A percentile compares a stretch with the other conserved stretches of the same genome.
These are phyloP conservation scores for Sinelater perroti DNA, from an alignment of 2,888 invertebrate species.

Conservation along the genomic window DNA sequence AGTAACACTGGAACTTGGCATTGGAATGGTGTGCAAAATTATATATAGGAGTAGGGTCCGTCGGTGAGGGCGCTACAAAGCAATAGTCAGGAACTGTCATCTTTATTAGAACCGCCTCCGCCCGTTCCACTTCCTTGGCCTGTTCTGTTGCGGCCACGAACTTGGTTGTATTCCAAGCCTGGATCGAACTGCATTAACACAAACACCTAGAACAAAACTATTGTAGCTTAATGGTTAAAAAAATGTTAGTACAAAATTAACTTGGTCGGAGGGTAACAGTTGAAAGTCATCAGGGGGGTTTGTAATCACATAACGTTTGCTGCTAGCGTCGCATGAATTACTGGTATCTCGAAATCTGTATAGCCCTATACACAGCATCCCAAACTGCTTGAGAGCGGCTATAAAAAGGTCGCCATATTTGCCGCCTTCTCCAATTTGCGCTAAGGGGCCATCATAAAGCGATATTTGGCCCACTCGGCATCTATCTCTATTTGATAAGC, in stretches of 20 bases:
- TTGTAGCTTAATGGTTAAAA: too few relatives aligned
- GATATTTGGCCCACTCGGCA: slow-evolving; percentile 99
- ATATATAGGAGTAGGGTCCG: slow-evolving; percentile 95
- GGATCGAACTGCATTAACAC: slow-evolving; percentile 99
- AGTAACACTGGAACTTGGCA: too few relatives aligned
- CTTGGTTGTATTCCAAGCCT: slow-evolving; percentile 94
- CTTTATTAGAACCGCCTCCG: slow-evolving; percentile 78
- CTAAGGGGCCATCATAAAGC: slow-evolving; percentile 96
- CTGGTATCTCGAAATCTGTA: slow-evolving; percentile 96
- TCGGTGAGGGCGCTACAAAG: slow-evolving; percentile 99
- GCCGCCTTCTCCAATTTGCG: slow-evolving; percentile 96
- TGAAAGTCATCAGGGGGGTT: slow-evolving; percentile 99
- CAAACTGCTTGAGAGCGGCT: slow-evolving; percentile 93
- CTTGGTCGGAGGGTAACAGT: slow-evolving; percentile 97
- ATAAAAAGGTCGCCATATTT: slow-evolving; percentile 99
- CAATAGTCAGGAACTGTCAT: slow-evolving; percentile 98
- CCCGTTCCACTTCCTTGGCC: slow-evolving; percentile 68
- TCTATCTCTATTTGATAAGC: slow-evolving; percentile 93
- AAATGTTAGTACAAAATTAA: too few relatives aligned
- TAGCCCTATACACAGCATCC: slow-evolving; percentile 98
- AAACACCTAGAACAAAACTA: slow-evolving; percentile 84
- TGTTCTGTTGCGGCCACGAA: slow-evolving; percentile 67
- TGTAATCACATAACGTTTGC: slow-evolving; percentile 99
- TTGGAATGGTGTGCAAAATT: slow-evolving; percentile 57
- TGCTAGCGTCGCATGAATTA: slow-evolving; percentile 93